Evolutionary conservation across 2,888 invertebrate species (phyloP), one percentile per base, ranked within the genome.

Genomic region (Lydus trimaculatus): DNA sequence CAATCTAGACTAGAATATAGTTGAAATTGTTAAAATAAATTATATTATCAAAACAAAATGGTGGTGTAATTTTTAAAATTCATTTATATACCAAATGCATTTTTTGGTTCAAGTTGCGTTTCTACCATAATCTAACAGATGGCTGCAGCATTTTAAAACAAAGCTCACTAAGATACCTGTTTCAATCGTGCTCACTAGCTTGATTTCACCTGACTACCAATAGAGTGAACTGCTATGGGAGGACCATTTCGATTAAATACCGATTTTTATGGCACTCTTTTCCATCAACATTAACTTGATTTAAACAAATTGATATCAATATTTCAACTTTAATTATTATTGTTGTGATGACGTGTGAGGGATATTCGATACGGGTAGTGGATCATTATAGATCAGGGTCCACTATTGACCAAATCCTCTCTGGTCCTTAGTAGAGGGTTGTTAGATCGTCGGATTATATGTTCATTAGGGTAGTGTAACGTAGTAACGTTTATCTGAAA

Each of bases 391-490:
- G 78, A 80, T 80, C 76, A 72, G 74, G 72, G 73, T 74, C 73
- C 72, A 72, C 75, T 68, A 66, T 73, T 69, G 75, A 75, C 75
- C 70, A 75, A 76, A 78, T 76, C 77, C 78, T 73, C 67, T 39
- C 66, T 9, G 20, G 48, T 8, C 20, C 48, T 20, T 20, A 20
- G 20, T 48, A 2, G 75, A 75, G 76, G 75, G 80, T 80, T 81
- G 81, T 82, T 82, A 81, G 82, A 82, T 80, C 80, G 80, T 78
- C 73, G 79, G 80, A 82, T 82, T 82, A 82, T 77, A 79, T 78
- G 79, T 79, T 80, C 79, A 81, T 81, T 81, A 81, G 78, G 79
- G 77, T 76, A 78, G 79, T 78, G 78, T 78, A 7, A 79, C 78
- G 79, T 79, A 78, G 78, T 78, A 7, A 79, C 78, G 79, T 79